These are phyloP conservation scores for Crocuta crocuta DNA, from an alignment of 2,113 vertebrate species.

Conservation along the genomic window DNA sequence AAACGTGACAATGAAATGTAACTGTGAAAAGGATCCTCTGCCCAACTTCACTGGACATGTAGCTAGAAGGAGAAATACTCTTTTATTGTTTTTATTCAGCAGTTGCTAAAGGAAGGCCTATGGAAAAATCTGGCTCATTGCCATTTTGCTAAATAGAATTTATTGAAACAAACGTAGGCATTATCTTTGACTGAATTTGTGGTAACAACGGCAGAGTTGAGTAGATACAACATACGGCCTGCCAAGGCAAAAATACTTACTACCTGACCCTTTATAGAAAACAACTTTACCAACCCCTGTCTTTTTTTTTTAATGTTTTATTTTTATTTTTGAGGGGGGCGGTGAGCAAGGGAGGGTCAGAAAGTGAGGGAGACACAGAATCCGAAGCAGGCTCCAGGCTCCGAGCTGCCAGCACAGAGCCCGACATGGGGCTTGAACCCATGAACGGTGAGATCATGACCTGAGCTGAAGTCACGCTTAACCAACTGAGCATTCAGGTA, in stretches of 20 bases:
- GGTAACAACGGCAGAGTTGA: background rate
- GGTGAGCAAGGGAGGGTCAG: too few species aligned
- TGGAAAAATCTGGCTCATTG: background rate
- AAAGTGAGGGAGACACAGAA: too few species aligned
- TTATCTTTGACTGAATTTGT: constrained; percentile 1
- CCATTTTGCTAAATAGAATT: background rate
- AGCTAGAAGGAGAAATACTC: background rate
- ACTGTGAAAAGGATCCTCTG: too few species aligned
- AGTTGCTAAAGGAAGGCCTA: background rate
- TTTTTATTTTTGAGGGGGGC: too few species aligned
- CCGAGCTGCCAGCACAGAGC: too few species aligned
- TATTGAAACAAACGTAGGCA: background rate
- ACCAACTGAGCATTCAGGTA: too few species aligned
- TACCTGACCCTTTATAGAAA: background rate
- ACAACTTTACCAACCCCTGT: background rate
- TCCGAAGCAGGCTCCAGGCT: too few species aligned
- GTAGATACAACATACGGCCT: background rate
- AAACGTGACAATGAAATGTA: background rate
- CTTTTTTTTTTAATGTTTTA: too few species aligned
- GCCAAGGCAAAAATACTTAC: background rate
- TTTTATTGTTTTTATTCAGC: background rate
- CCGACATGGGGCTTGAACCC: too few species aligned
- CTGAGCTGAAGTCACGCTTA: too few species aligned
- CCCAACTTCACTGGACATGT: background rate
- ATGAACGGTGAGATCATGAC: too few species aligned